These are phyloP conservation scores for Prochilodus magdalenae DNA, from an alignment of 2,113 vertebrate genomes.

Conservation along the genomic window DNA sequence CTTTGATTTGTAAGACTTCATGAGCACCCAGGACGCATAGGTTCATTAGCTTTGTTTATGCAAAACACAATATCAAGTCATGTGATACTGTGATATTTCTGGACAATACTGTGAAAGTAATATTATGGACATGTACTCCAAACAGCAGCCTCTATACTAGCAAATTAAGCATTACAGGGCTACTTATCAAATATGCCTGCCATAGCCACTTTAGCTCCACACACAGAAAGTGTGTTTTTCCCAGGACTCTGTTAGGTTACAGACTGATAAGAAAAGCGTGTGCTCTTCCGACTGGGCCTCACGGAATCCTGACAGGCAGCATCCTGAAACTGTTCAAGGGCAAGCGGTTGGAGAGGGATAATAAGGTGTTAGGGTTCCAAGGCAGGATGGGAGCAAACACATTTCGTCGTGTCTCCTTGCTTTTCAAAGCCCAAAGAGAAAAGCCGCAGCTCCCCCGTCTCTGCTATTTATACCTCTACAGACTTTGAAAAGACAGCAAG, in stretches of 20 bases:
- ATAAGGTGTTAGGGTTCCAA: conserved; percentile 55
- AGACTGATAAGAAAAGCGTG: conserved; percentile 13
- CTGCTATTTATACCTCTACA: conserved; percentile 20
- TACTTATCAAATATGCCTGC: background rate
- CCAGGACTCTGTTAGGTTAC: background rate
- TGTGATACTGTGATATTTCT: too few species aligned
- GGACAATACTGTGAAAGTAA: too few species aligned
- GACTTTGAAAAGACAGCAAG: conserved; percentile 18
- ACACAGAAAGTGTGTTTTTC: background rate
- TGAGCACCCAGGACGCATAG: too few species aligned
- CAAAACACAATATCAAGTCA: too few species aligned
- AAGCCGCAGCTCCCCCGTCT: conserved; percentile 4
- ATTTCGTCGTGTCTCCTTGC: conserved; percentile 49
- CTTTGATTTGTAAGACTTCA: too few species aligned
- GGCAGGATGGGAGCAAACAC: conserved; percentile 53
- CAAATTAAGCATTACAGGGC: background rate
- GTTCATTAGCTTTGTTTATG: too few species aligned
- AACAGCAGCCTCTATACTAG: too few species aligned
- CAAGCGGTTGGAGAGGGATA: conserved; percentile 50
- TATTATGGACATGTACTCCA: too few species aligned
- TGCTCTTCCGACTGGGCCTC: conserved; percentile 45
- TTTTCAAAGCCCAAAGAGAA: conserved; percentile 24
- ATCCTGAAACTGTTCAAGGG: conserved; percentile 39
- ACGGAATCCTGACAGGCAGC: conserved; percentile 14
- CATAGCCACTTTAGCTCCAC: background rate